These are phyloP conservation scores for Ceratosolen fusciceps DNA, from an alignment of 1,140 invertebrate genomes.

Conservation along the genomic window DNA sequence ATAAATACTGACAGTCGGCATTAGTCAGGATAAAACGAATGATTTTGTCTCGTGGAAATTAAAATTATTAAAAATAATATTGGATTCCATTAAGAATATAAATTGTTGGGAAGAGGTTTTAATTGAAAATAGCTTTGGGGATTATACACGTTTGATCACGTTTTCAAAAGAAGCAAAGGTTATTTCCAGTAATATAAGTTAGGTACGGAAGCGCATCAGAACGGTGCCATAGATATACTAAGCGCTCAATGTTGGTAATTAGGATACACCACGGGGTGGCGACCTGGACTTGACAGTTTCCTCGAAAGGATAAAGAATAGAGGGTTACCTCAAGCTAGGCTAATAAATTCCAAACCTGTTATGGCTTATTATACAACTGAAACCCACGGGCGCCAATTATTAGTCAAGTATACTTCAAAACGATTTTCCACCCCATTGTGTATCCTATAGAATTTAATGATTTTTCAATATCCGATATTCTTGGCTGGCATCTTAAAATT, in stretches of 20 bases:
- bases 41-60: neutral
- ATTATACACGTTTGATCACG: neutral
- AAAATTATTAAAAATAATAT: neutral
- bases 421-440: neutral
- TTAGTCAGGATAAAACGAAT: too few relatives aligned
- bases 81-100: neutral
- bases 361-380: slow-evolving; percentile 50
- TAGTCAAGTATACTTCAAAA: neutral
- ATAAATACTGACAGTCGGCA: too few relatives aligned
- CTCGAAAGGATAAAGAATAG: slow-evolving; percentile 51
- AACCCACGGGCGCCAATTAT: neutral
- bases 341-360: slow-evolving; percentile 60
- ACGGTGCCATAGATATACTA: slow-evolving; percentile 36
- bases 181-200: slow-evolving; percentile 31
- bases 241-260: slow-evolving; percentile 53
- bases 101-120: neutral
- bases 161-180: slow-evolving; percentile 21
- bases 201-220: neutral
- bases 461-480: neutral
- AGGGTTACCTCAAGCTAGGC: slow-evolving; percentile 57
- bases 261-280: slow-evolving; percentile 57
- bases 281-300: slow-evolving; percentile 64
- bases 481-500: neutral
- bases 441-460: neutral
- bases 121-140: slow-evolving; percentile 3